Base-by-base conservation (phyloP, 2,797 vertebrate genomes). In the Linurgus olivaceus region DNA sequence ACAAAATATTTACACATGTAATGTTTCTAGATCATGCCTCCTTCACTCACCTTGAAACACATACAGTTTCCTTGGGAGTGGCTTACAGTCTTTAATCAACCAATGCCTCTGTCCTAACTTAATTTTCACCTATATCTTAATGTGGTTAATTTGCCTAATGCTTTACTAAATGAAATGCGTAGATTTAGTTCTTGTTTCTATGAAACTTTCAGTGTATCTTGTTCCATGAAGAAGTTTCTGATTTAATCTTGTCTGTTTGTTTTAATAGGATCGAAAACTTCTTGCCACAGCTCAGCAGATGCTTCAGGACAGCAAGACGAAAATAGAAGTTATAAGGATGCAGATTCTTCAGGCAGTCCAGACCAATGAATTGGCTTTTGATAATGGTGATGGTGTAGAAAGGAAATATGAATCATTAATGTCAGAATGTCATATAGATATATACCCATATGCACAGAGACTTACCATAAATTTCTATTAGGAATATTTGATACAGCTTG, bases 251-350 rank as follows among this genome's bases (percentile, higher is more conserved):
- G 4, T 86, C 62, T 74, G 11, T 80, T 75, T 95, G 84, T 94
- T 88, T 97, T 90, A 91, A 70, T 81, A 99, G 99, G 99, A 99
- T 97, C 99, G 99, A 81, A 99, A 99, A 97, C 98, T 99, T 91
- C 98, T 99, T 96, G 99, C 98, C 44, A 98, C 99, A 25, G 99
- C 99, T 82, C 99, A 99, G 96, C 99, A 99, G 96, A 99, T 99
- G 98, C 99, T 99, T 72, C 99, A 99, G 95, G 99, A 99, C 97
- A 99, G 99, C 98, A 99, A 99, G 97, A 99, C 98, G 31, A 99
- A 99, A 98, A 99, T 99, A 45, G 99, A 99, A 98, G 99, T 99
- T 95, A 99, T 99, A 98, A 98, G 99, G 96, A 99, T 99, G 99
- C 99, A 99, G 98, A 99, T 99, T 98, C 99, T 99, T 92, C 99